Conservation (phyloP, 2,797 vertebrate species). For the Paramormyrops hopkinsi region DNA sequence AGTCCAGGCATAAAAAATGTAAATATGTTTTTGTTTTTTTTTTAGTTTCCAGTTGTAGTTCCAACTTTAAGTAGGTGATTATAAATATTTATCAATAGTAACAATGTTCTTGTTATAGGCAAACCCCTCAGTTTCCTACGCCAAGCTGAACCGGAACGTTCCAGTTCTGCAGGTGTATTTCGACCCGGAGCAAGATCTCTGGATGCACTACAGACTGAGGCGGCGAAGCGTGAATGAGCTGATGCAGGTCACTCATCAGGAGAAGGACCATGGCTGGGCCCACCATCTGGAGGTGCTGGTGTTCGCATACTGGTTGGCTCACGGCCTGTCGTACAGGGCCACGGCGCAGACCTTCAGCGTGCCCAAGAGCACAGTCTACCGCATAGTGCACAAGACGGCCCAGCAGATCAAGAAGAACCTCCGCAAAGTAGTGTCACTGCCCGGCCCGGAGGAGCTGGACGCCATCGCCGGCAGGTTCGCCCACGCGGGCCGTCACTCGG, state of each 20-base stretch:
- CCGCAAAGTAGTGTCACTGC: constrained; percentile 1
- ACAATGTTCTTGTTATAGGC: constrained; percentile 16
- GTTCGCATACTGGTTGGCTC: constrained; percentile 27
- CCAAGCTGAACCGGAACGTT: constrained; percentile 17
- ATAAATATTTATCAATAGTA: not conserved
- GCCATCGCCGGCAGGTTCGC: constrained; percentile 19
- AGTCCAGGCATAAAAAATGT: not conserved
- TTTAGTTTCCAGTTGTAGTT: not conserved
- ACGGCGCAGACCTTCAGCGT: constrained; percentile 19
- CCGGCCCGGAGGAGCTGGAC: constrained; percentile 13
- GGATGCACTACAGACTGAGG: constrained; percentile 13
- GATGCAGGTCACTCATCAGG: constrained; percentile 20
- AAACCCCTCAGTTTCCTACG: not conserved
- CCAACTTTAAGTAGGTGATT: not conserved
- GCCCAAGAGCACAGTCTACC: constrained; percentile 12
- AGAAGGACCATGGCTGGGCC: constrained; percentile 28
- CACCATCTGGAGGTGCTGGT: constrained; percentile 26
- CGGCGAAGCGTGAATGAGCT: constrained; percentile 14
- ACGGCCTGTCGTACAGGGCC: constrained; percentile 23
- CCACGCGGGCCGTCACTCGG: constrained; percentile 1
- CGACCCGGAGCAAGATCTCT: constrained; percentile 17
- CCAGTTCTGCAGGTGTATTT: constrained; percentile 22
- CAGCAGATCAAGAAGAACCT: constrained; percentile 8
- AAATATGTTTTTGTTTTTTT: not conserved
- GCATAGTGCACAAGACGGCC: constrained; percentile 20